phyloP scores from a whole-genome alignment of 2,888 invertebrate species.

The Prostheceraeus crozeri region DNA sequence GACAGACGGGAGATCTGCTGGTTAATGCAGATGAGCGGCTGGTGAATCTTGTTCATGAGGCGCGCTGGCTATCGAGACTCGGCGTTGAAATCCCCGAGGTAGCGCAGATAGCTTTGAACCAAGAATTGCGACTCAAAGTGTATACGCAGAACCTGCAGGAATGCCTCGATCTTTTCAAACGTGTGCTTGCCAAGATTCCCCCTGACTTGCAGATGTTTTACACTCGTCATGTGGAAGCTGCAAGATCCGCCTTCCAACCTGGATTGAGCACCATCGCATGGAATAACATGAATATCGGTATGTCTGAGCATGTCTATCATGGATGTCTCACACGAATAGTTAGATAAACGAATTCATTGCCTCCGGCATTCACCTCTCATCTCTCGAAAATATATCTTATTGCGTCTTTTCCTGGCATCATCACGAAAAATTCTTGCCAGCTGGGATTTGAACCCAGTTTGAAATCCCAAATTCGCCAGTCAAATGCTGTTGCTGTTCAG shows the following conservation, averaged over 20 bases:
- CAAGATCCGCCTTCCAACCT: slow-evolving; percentile 51
- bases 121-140: slow-evolving; percentile 53
- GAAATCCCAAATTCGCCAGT: no score
- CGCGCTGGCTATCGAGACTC: slow-evolving; percentile 54
- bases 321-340: no score
- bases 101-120: slow-evolving; percentile 49
- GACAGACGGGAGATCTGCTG: not conserved
- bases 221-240: slow-evolving; percentile 47
- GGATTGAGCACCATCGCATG: slow-evolving; percentile 54
- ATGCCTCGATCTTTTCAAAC: slow-evolving; percentile 47
- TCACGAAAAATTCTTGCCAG: no score
- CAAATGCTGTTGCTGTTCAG: no score
- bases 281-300: slow-evolving; percentile 58
- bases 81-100: slow-evolving; percentile 53
- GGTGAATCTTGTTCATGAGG: slow-evolving; percentile 54
- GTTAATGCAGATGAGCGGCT: slow-evolving; percentile 42
- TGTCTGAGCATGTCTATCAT: slow-evolving; percentile 32
- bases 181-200: slow-evolving; percentile 47
- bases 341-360: no score
- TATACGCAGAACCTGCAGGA: slow-evolving; percentile 55
- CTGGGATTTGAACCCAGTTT: no score
- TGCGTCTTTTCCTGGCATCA: no score
- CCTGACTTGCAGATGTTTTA: slow-evolving; percentile 49
- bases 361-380: no score
- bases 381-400: no score